Evolutionary conservation across 2,113 vertebrate genomes (phyloP).

Genomic region (Perognathus longimembris): DNA sequence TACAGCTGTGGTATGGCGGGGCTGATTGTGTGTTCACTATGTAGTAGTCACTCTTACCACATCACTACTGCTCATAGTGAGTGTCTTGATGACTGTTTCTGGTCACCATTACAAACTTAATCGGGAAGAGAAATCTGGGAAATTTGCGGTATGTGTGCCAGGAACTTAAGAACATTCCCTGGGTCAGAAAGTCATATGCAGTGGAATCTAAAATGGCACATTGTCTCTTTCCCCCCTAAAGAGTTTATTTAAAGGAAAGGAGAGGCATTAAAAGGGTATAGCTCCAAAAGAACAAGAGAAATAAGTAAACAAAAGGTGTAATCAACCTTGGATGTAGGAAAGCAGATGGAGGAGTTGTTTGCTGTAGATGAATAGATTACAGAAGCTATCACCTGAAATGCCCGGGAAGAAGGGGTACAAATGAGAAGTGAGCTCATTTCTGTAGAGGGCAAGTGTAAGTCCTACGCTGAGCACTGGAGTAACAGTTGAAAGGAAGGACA

Average conservation of each 20-base stretch:
- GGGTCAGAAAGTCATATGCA: background rate
- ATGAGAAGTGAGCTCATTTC: background rate
- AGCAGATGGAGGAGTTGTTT: background rate
- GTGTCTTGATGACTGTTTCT: background rate
- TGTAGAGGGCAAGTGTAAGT: background rate
- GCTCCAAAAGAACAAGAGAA: background rate
- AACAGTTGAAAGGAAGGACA: background rate
- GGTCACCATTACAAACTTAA: background rate
- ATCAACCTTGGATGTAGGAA: conserved; percentile 5
- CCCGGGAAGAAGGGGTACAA: too few relatives aligned
- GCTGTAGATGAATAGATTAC: background rate
- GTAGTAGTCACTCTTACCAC: background rate
- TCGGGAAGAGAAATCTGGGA: background rate
- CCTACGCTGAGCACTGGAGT: background rate
- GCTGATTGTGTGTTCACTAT: too few relatives aligned
- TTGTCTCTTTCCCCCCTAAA: background rate
- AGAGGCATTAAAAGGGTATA: background rate
- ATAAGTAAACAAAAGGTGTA: background rate
- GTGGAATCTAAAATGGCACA: background rate
- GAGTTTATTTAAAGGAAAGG: background rate
- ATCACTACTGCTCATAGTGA: background rate
- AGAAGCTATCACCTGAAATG: background rate
- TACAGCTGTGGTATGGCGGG: background rate
- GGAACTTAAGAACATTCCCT: too few relatives aligned
- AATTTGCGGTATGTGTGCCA: background rate